A percentile compares a stretch with the other conserved stretches of the same genome.
Evolutionary conservation across 2,888 invertebrate species (phyloP).

Genomic region (Netelia inedita): DNA sequence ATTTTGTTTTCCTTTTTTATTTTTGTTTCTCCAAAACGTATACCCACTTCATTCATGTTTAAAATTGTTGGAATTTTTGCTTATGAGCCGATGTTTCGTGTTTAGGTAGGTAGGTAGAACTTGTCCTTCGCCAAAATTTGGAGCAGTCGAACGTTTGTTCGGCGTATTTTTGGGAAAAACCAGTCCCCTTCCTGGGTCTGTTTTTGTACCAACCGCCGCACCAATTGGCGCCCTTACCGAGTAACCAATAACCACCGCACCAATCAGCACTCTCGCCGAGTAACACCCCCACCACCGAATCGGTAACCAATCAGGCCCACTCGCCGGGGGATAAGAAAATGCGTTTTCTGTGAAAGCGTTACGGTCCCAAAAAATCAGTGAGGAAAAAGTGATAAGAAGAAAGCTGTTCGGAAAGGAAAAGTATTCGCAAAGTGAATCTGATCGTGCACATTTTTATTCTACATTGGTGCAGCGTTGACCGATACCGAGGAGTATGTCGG

Average conservation of each 20-base stretch:
- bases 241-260: too few species aligned
- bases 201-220: too few species aligned
- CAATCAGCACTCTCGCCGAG: too few species aligned
- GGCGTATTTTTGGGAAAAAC: not conserved
- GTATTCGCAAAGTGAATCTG: not conserved
- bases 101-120: not conserved
- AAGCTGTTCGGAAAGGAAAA: not conserved
- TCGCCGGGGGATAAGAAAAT: too few species aligned
- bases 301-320: too few species aligned
- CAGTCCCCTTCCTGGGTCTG: too few species aligned
- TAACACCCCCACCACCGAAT: too few species aligned
- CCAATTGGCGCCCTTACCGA: too few species aligned
- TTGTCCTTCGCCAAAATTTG: too few species aligned
- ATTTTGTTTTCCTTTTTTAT: not conserved
- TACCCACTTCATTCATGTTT: not conserved
- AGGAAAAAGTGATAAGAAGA: not conserved
- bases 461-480: conserved; percentile 1
- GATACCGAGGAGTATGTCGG: not conserved
- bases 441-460: not conserved
- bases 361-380: too few species aligned
- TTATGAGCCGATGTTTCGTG: not conserved
- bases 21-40: not conserved
- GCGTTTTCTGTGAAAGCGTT: too few species aligned
- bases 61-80: not conserved
- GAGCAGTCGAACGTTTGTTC: too few species aligned